Evolutionary conservation across 2,888 invertebrate species (phyloP).

Genomic region (Dasysyrphus albostriatus): DNA sequence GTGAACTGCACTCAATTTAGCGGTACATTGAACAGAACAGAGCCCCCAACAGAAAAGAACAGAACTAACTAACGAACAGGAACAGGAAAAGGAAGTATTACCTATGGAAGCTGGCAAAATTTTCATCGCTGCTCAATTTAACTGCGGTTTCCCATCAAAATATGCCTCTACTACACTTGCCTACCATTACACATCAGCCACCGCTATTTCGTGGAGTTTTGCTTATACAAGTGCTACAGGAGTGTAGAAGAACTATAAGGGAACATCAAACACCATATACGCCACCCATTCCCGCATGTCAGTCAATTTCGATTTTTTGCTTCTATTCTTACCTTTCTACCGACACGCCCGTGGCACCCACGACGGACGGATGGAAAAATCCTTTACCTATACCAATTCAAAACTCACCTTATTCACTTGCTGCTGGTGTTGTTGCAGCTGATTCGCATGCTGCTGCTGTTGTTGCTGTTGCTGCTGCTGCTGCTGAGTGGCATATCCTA

Average conservation of each 20-base stretch:
- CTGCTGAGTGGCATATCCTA: slow-evolving; percentile 80
- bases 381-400: background rate
- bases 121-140: slow-evolving; percentile 66
- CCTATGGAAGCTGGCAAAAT: slow-evolving; percentile 39
- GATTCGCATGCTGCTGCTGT: slow-evolving; percentile 77
- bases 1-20: slow-evolving; percentile 63
- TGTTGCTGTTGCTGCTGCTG: slow-evolving; percentile 75
- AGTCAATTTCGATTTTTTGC: slow-evolving; percentile 8
- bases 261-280: background rate
- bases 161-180: slow-evolving; percentile 3
- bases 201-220: slow-evolving; percentile 28
- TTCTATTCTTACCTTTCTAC: slow-evolving; percentile 7
- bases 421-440: slow-evolving; percentile 77
- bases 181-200: slow-evolving; percentile 2
- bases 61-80: slow-evolving; percentile 23
- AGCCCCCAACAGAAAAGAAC: background rate
- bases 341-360: background rate
- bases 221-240: background rate
- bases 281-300: slow-evolving; percentile 1
- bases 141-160: slow-evolving; percentile 55
- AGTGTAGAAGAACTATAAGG: background rate
- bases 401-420: slow-evolving; percentile 81
- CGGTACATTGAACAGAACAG: slow-evolving; percentile 46
- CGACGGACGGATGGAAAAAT: background rate
- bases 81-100: slow-evolving; percentile 24